These are phyloP conservation scores for Mus spicilegus DNA, from an alignment of 2,113 vertebrate species.

Conservation along the genomic window DNA sequence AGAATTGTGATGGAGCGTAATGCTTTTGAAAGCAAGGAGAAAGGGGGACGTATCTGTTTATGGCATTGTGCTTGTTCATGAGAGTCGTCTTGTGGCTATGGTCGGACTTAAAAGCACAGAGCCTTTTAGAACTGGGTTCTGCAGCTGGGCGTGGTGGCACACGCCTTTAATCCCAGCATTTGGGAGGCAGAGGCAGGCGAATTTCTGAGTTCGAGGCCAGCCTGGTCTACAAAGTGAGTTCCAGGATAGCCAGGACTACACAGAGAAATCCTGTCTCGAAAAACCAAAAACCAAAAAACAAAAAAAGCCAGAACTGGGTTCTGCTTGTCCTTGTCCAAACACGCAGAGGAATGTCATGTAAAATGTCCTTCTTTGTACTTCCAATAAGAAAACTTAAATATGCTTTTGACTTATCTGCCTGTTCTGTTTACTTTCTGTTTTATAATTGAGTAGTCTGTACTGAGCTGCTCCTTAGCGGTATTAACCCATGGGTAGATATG, in stretches of 20 bases:
- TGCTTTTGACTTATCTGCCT: neutral
- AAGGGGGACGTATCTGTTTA: neutral
- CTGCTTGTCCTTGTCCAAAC: neutral
- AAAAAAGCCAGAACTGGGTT: neutral
- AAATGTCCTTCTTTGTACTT: neutral
- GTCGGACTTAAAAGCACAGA: conserved; percentile 48
- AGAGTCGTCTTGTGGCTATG: neutral
- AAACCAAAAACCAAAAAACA: too few relatives aligned
- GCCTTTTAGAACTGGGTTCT: neutral
- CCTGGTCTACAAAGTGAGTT: too few relatives aligned
- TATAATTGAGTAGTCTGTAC: conserved; percentile 37
- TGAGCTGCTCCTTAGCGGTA: neutral
- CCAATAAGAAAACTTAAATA: conserved; percentile 24
- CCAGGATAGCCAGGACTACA: too few relatives aligned
- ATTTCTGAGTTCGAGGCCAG: too few relatives aligned
- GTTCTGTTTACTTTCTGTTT: conserved; percentile 19
- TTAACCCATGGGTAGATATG: neutral
- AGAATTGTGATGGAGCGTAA: neutral
- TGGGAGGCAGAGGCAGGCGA: too few relatives aligned
- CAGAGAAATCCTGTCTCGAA: too few relatives aligned
- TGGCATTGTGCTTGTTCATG: conserved; percentile 1
- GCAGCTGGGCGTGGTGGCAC: too few relatives aligned
- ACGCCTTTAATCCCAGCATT: too few relatives aligned
- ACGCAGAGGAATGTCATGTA: neutral
- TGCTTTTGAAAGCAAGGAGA: conserved; percentile 37